phyloP scores from a whole-genome alignment of 2,113 vertebrate genomes.

The Oryzias celebensis region DNA sequence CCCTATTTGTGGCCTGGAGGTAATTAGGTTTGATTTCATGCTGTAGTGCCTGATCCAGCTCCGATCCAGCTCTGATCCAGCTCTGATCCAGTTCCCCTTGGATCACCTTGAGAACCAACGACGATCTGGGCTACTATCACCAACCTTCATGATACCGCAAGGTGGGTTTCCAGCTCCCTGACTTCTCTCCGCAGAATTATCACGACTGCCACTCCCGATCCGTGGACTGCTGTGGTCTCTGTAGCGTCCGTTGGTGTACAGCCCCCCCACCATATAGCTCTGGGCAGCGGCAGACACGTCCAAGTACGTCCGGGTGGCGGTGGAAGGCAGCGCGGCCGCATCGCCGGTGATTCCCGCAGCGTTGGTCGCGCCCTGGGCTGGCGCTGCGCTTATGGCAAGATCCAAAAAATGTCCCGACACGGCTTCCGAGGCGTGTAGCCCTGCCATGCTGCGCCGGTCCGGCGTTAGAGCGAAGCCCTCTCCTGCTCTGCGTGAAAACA shows the following conservation, averaged over 20 bases:
- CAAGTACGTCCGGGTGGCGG: slow-evolving; percentile 65
- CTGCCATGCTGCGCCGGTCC: slow-evolving; percentile 72
- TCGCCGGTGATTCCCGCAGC: slow-evolving; percentile 50
- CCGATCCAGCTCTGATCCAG: too few species aligned
- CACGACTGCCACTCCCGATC: slow-evolving; percentile 77
- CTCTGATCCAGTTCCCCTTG: slow-evolving; percentile 5
- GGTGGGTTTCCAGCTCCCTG: slow-evolving; percentile 75
- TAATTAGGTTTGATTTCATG: too few species aligned
- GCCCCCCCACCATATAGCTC: slow-evolving; percentile 68
- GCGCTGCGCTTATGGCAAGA: slow-evolving; percentile 31
- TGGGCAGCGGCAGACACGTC: slow-evolving; percentile 69
- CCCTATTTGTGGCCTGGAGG: too few species aligned
- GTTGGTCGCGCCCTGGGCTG: slow-evolving; percentile 53
- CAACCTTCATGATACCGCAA: slow-evolving; percentile 90
- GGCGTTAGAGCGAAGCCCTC: slow-evolving; percentile 59
- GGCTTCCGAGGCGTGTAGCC: slow-evolving; percentile 70
- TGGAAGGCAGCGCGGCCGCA: slow-evolving; percentile 29
- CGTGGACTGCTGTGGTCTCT: slow-evolving; percentile 67
- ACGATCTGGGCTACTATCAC: slow-evolving; percentile 37
- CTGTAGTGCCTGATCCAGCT: not conserved
- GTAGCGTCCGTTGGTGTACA: slow-evolving; percentile 76
- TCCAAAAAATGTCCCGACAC: slow-evolving; percentile 72
- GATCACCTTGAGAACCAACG: slow-evolving; percentile 60
- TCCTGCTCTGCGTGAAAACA: slow-evolving; percentile 23
- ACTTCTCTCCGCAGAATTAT: slow-evolving; percentile 81